A percentile compares a stretch with the other conserved stretches of the same genome.
Evolutionary conservation across 2,113 vertebrate species (phyloP).

Genomic region (Rhabdornis inornatus): DNA sequence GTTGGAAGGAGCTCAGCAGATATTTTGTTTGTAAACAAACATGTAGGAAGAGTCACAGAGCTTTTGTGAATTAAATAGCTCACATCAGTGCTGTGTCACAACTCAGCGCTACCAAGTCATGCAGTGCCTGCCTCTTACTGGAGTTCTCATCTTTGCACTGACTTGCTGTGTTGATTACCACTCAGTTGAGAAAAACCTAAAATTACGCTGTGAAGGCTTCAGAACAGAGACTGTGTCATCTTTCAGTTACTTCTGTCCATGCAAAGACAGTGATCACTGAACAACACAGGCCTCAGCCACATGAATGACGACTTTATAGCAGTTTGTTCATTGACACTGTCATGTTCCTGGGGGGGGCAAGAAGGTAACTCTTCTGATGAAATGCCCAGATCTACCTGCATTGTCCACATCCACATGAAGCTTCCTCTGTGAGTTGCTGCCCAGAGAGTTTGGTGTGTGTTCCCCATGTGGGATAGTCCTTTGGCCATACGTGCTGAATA

Average conservation of each 20-base stretch:
- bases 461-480: background rate
- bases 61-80: background rate
- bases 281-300: background rate
- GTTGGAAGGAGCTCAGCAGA: background rate
- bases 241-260: background rate
- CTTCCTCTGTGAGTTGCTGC: background rate
- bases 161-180: background rate
- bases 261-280: background rate
- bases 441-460: fast-evolving
- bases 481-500: background rate
- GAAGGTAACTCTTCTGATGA: background rate
- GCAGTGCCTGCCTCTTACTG: background rate
- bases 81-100: background rate
- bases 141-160: background rate
- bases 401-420: background rate
- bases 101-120: background rate
- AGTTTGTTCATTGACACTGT: background rate
- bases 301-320: background rate
- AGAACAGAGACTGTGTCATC: background rate
- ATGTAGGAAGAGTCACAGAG: background rate
- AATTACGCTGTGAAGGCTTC: background rate
- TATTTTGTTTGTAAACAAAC: background rate
- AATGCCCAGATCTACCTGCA: background rate
- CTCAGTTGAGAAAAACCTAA: background rate
- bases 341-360: background rate